Conservation (phyloP, 2,888 invertebrate species). For the Cephalotes varians region DNA sequence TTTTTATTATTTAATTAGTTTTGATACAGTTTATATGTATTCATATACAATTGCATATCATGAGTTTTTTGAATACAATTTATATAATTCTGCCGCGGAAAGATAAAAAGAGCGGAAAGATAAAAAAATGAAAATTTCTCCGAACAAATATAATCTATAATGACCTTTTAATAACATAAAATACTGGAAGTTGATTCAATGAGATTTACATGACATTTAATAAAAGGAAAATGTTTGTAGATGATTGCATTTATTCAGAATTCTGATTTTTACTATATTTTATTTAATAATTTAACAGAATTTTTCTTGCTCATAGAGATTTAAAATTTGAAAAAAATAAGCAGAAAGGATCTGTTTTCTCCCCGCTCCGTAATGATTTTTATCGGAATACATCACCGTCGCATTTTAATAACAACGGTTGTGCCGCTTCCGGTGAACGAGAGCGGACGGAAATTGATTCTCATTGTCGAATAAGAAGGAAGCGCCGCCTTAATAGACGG, state of each 20-base stretch:
- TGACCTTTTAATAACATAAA: not conserved
- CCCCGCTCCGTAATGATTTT: too few relatives aligned
- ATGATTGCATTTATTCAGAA: not conserved
- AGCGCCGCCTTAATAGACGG: constrained; percentile 24
- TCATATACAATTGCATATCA: not conserved
- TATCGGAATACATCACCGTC: not conserved
- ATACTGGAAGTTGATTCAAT: not conserved
- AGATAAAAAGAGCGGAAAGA: too few relatives aligned
- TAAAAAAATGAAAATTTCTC: not conserved
- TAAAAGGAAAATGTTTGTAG: not conserved
- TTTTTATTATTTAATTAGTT: not conserved
- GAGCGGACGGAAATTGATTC: constrained; percentile 9
- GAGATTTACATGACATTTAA: not conserved
- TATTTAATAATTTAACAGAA: not conserved
- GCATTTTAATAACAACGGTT: not conserved
- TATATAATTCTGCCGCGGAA: not conserved
- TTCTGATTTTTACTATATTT: not conserved
- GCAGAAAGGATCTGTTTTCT: not conserved
- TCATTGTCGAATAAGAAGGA: constrained; percentile 1
- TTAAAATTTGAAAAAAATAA: not conserved
- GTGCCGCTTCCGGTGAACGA: not conserved
- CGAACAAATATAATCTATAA: not conserved
- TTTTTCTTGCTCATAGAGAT: too few relatives aligned
- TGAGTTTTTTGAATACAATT: not conserved
- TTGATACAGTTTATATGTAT: not conserved